Evolutionary conservation across 2,888 invertebrate species (phyloP), one percentile per base, ranked within the genome.

Genomic region (Lithodes maja): DNA sequence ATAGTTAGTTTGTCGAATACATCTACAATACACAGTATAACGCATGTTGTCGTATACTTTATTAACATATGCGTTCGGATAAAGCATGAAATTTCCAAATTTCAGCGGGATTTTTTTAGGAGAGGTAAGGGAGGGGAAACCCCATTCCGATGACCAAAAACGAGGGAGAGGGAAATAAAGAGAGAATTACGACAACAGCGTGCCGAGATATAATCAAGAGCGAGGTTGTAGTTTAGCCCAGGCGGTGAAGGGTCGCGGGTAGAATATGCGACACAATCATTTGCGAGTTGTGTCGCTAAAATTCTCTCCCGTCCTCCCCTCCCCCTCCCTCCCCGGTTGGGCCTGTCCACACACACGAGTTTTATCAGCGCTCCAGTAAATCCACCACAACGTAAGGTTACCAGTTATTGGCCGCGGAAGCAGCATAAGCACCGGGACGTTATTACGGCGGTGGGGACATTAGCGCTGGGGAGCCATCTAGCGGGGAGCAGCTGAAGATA

Each of bases 91-190:
- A 33, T 33, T 33, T 33, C 33, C 33, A 33, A 33, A 33, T 33
- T 33, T 33, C 33, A 33, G 33, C 33, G 33, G 33, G 33, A 33
- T 33, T 33, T 33, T 33, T 33, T 33, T 33, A 33, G 33, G 33
- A 33, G 33, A 33, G 33, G 33, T 33, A 33, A 33, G 33, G 33
- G 33, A 33, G 33, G 33, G 33, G 33, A 33, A 33, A 33, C 33
- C 33, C 33, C 33, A 33, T 33, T 33, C 33, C 33, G 33, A 33
- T 33, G 33, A 33, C 33, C 33, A 33, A 33, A 33, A 12, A 7
- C 7, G 61, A 61, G 61, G n/a, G 79, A 79, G 79, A 79, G 79
- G 50, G 50, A 79, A 52, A 79, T 1, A 79, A 52, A 79, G 52
- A 79, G 79, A 79, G 52, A 79, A 49, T 50, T 15, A n/a, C 33